phyloP scores from a whole-genome alignment of 1,140 invertebrate species.

The Temnothorax curvispinosus region DNA sequence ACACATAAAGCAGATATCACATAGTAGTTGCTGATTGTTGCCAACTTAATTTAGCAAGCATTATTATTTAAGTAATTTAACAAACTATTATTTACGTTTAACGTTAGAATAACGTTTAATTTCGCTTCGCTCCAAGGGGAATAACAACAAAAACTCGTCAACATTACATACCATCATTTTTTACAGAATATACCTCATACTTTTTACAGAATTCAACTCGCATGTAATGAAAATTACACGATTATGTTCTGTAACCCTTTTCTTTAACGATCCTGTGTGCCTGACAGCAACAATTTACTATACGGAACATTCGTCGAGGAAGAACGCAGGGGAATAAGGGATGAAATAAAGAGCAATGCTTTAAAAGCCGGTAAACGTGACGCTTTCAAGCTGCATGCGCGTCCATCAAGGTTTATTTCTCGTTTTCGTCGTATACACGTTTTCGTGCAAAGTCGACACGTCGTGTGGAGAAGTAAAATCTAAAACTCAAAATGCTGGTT shows the following conservation, averaged over 20 bases:
- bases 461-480: slow-evolving; percentile 11
- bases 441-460: slow-evolving; percentile 29
- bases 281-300: slow-evolving; percentile 53
- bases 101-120: not conserved
- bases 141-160: slow-evolving; percentile 6
- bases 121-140: not conserved
- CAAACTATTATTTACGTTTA: not conserved
- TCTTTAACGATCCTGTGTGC: slow-evolving; percentile 40
- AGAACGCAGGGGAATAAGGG: slow-evolving; percentile 32
- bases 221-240: slow-evolving; percentile 50
- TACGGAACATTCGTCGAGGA: slow-evolving; percentile 20
- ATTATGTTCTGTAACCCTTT: slow-evolving; percentile 51
- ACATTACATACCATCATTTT: not conserved
- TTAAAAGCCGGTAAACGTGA: slow-evolving; percentile 56
- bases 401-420: slow-evolving; percentile 49
- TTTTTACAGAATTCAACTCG: slow-evolving; percentile 23
- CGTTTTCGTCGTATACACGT: not conserved
- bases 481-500: slow-evolving; percentile 2
- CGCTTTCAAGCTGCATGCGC: slow-evolving; percentile 33
- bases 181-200: not conserved
- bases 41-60: not conserved
- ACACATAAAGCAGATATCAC: not conserved
- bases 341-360: slow-evolving; percentile 56
- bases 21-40: not conserved
- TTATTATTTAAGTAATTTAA: not conserved